Evolutionary conservation across 2,797 vertebrate species (phyloP), one percentile per base, ranked within the genome.

Genomic region (Sebastes reedi): DNA sequence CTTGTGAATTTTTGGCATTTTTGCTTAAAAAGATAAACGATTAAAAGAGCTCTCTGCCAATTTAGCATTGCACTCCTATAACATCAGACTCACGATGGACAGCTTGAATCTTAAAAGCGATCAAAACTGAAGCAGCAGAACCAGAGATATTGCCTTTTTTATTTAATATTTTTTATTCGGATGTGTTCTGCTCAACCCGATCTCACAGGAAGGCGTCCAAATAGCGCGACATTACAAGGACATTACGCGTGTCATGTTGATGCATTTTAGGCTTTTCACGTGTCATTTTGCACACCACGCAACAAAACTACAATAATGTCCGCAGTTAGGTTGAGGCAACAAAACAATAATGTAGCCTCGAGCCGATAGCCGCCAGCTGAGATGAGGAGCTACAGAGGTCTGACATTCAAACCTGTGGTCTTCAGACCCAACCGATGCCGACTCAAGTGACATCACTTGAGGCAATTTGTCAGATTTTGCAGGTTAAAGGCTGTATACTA

Each of bases 381-480:
- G 13, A 36, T 20, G 32, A 58, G 14, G 9, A 58, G 55, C 25
- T 30, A 16, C 18, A 60, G 8, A 60, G 7, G 20, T 50, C 25
- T 29, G 4, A 1, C 24, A 56, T 52, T 65, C 3, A 66, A 13
- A 6, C 5, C 11, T 9, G 10, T n/a, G 11, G 29, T 68, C 25
- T 54, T 55, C 8, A n/a, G 16, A 20, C 18, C 12, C n/a, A 42
- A 61, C 29, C 2, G 3, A 25, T 3, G 5, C 11, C 2, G 25
- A 70, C 69, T 55, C 25, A 16, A 36, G 32, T 69, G 52, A 59
- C 61, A 66, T 73, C 84, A 66, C 52, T 56, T 32, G 20, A 71
- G 55, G 52, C 2, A 9, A 24, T 22, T 16, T n/a, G 14, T 24
- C 54, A 8, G n/a, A 27, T 22, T 59, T 46, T 6, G 12, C 34